Conservation (phyloP, 2,113 vertebrate genomes). For the Raja brachyura region DNA sequence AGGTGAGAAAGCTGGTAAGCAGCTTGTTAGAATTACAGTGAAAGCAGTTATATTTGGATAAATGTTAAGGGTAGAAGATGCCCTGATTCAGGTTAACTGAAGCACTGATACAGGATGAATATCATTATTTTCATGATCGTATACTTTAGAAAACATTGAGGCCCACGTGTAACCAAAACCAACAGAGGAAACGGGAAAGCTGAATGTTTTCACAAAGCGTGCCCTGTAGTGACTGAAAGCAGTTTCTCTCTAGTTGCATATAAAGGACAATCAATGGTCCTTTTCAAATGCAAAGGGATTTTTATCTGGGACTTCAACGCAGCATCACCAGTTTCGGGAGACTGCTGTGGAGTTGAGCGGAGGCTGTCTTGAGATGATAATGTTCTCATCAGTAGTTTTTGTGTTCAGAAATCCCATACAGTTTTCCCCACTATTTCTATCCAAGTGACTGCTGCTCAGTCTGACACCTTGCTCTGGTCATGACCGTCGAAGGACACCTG, state of each 20-base stretch:
- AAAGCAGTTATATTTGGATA: background rate
- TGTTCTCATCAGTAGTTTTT: background rate
- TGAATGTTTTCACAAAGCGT: background rate
- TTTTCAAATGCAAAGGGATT: background rate
- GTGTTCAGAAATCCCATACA: background rate
- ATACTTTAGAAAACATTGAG: background rate
- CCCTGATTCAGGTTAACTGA: background rate
- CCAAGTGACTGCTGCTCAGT: background rate
- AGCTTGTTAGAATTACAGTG: background rate
- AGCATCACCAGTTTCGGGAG: background rate
- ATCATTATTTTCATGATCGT: background rate
- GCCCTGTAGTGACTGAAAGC: background rate
- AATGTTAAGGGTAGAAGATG: background rate
- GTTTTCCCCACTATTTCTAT: background rate
- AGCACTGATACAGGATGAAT: background rate
- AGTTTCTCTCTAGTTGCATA: background rate
- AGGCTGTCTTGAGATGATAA: background rate
- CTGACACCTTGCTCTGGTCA: background rate
- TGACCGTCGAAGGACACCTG: background rate
- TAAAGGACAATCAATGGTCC: background rate
- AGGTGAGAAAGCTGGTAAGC: background rate
- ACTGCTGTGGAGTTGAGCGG: background rate
- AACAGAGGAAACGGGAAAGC: background rate
- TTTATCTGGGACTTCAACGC: background rate
- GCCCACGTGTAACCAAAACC: conserved; percentile 11